Conservation (phyloP, 1,140 invertebrate genomes). For the Pseudachorutes palmiensis region DNA sequence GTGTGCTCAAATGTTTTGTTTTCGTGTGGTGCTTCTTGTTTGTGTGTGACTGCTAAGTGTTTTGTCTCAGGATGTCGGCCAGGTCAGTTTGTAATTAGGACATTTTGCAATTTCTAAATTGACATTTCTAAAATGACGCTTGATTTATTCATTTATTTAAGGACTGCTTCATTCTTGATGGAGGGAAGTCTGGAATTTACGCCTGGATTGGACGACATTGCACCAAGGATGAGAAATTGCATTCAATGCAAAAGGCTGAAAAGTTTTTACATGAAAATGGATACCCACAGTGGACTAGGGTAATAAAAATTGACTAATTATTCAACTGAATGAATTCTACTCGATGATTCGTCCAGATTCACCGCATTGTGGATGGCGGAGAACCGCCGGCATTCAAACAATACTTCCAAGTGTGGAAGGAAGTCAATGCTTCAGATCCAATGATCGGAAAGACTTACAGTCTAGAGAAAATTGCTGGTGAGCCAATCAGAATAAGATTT, state of each 20-base stretch:
- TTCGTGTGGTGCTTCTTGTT: neutral
- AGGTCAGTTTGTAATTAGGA: neutral
- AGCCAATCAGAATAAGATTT: neutral
- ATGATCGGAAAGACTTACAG: conserved; percentile 42
- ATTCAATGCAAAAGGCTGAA: conserved; percentile 67
- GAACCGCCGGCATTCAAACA: conserved; percentile 70
- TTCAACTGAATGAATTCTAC: neutral
- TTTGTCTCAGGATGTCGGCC: neutral
- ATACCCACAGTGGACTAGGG: conserved; percentile 68
- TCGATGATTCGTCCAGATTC: conserved; percentile 40
- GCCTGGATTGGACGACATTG: conserved; percentile 77
- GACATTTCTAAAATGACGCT: no score
- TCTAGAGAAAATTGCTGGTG: conserved; percentile 40
- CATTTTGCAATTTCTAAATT: no score
- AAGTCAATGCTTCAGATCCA: conserved; percentile 48
- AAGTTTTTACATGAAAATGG: conserved; percentile 57
- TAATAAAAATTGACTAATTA: conserved; percentile 40
- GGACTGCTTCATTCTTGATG: conserved; percentile 79
- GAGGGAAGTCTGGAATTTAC: conserved; percentile 67
- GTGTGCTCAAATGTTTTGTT: neutral
- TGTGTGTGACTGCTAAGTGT: neutral
- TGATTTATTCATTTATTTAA: no score
- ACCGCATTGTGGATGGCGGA: conserved; percentile 60
- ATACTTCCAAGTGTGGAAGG: conserved; percentile 66
- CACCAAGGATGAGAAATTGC: conserved; percentile 63